Conservation (phyloP, 1,140 invertebrate species). For the Polyergus mexicanus region DNA sequence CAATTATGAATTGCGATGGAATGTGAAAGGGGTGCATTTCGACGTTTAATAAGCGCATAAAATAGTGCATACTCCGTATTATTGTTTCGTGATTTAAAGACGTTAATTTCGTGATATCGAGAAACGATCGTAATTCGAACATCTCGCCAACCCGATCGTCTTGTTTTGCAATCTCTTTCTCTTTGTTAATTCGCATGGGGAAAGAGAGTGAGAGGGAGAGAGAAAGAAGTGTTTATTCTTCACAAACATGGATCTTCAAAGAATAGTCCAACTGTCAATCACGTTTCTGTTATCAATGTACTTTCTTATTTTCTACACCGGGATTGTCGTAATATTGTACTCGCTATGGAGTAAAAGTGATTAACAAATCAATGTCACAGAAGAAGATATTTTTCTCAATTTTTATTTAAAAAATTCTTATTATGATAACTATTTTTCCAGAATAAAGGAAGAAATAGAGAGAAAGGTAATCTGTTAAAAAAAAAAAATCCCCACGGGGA, state of each 20-base stretch:
- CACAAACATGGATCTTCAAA: slow-evolving; percentile 76
- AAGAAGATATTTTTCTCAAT: not conserved
- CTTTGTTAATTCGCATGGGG: too few species aligned
- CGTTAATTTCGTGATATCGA: slow-evolving; percentile 42
- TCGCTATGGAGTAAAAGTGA: slow-evolving; percentile 72
- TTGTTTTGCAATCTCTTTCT: not conserved
- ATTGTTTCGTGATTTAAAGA: not conserved
- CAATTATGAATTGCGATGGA: slow-evolving; percentile 31
- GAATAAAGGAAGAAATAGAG: not conserved
- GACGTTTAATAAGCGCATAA: slow-evolving; percentile 49
- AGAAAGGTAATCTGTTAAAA: too few species aligned
- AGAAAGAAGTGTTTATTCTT: not conserved
- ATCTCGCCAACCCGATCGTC: slow-evolving; percentile 7
- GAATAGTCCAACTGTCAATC: slow-evolving; percentile 79
- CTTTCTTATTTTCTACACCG: slow-evolving; percentile 82
- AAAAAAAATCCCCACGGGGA: too few species aligned
- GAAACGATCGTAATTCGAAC: slow-evolving; percentile 13
- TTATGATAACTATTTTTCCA: not conserved
- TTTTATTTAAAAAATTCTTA: not conserved
- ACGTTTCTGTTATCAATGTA: slow-evolving; percentile 81
- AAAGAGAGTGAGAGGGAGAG: too few species aligned
- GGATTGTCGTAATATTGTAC: slow-evolving; percentile 76
- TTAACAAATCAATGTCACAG: not conserved
- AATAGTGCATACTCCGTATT: slow-evolving; percentile 18
- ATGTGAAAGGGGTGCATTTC: slow-evolving; percentile 22